These are phyloP conservation scores for Perizoma flavofasciatum DNA, from an alignment of 2,888 invertebrate species.

Conservation along the genomic window DNA sequence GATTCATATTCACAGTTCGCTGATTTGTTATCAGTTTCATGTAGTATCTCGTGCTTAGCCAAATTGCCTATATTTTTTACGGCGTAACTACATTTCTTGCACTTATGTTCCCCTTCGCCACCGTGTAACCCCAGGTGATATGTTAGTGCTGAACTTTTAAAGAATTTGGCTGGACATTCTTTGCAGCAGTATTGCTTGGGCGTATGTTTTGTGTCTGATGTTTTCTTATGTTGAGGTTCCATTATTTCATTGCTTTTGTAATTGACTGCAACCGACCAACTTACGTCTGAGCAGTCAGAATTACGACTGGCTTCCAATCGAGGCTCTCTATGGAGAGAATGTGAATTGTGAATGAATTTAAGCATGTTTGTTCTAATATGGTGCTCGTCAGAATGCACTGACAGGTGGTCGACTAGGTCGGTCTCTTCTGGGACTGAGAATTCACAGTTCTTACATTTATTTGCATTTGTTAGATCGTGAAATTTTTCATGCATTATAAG, in stretches of 20 bases:
- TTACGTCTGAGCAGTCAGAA: slow-evolving; percentile 57
- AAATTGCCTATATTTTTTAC: slow-evolving; percentile 87
- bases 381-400: slow-evolving; percentile 91
- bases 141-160: slow-evolving; percentile 87
- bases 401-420: slow-evolving; percentile 87
- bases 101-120: slow-evolving; percentile 85
- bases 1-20: slow-evolving; percentile 74
- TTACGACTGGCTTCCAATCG: slow-evolving; percentile 73
- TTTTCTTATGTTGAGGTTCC: slow-evolving; percentile 53
- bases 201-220: slow-evolving; percentile 57
- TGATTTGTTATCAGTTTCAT: slow-evolving; percentile 68
- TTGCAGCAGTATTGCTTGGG: slow-evolving; percentile 81
- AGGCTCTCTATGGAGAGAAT: slow-evolving; percentile 86
- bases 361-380: slow-evolving; percentile 89
- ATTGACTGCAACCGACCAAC: slow-evolving; percentile 74
- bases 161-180: slow-evolving; percentile 89
- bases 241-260: slow-evolving; percentile 54
- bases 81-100: slow-evolving; percentile 88
- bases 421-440: slow-evolving; percentile 89
- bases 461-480: slow-evolving; percentile 85
- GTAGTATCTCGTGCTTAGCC: slow-evolving; percentile 85
- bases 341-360: slow-evolving; percentile 86
- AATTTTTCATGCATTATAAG: slow-evolving; percentile 88
- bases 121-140: slow-evolving; percentile 89
- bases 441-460: slow-evolving; percentile 90